Percentiles rank a stretch among this genome's conserved stretches.
phyloP scores from a whole-genome alignment of 2,113 vertebrate species.

The Micronycteris hirsuta region DNA sequence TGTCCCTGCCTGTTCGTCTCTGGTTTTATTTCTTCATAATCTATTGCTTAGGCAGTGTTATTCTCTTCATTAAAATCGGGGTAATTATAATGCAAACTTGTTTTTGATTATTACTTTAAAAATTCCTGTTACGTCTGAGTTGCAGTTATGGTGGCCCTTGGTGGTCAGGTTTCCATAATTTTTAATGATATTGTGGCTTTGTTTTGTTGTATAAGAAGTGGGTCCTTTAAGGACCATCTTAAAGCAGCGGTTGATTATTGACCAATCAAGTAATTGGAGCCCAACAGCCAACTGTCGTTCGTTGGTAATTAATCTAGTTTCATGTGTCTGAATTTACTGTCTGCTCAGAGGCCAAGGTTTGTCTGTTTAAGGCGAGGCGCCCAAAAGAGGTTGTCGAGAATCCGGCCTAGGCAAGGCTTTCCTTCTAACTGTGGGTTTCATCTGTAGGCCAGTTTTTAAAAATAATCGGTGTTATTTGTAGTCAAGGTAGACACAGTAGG shows the following conservation, averaged over 20 bases:
- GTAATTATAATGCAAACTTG: neutral
- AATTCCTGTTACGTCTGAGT: neutral
- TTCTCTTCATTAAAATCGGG: neutral
- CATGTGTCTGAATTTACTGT: constrained; percentile 41
- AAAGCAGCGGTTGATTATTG: constrained; percentile 25
- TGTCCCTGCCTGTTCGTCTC: neutral
- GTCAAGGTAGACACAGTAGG: constrained; percentile 37
- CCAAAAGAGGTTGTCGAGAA: neutral
- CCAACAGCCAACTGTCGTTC: constrained; percentile 57
- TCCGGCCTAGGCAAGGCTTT: neutral
- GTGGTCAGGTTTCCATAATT: neutral
- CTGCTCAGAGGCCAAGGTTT: constrained; percentile 48
- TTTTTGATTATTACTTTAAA: neutral
- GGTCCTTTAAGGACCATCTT: constrained; percentile 12
- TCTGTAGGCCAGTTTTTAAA: neutral
- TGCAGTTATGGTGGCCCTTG: neutral
- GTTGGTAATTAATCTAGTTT: constrained; percentile 62
- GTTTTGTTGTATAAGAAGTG: neutral
- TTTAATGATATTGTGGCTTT: neutral
- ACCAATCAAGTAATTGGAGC: constrained; percentile 38
- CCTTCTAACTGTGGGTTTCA: neutral
- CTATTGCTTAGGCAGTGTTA: neutral
- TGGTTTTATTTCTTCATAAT: constrained; percentile 7
- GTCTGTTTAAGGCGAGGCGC: neutral
- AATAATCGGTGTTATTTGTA: constrained; percentile 50